These are phyloP conservation scores for Stomorhina lunata DNA, from an alignment of 2,888 invertebrate species.

Conservation along the genomic window DNA sequence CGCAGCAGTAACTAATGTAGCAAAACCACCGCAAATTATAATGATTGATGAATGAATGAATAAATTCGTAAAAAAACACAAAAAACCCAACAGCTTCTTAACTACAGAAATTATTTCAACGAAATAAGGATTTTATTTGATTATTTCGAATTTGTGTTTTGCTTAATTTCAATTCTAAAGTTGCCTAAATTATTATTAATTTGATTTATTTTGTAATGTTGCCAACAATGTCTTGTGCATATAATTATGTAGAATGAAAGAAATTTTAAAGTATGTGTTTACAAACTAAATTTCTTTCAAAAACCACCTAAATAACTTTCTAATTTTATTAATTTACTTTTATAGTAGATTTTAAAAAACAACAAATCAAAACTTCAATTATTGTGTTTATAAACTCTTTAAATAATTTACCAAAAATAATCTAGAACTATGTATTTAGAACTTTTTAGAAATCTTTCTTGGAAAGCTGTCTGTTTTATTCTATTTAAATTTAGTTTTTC, in stretches of 20 bases:
- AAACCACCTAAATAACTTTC: neutral
- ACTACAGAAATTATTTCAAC: constrained; percentile 36
- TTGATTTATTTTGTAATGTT: constrained; percentile 69
- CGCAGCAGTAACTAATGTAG: constrained; percentile 68
- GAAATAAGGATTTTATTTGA: neutral
- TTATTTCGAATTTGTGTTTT: constrained; percentile 36
- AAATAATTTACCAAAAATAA: constrained; percentile 16
- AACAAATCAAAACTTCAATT: constrained; percentile 7
- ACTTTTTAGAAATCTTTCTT: no score
- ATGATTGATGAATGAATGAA: constrained; percentile 75
- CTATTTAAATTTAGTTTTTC: neutral
- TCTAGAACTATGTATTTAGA: no score
- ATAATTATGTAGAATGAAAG: constrained; percentile 59
- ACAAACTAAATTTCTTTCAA: neutral
- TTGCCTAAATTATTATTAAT: constrained; percentile 22
- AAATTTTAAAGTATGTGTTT: neutral
- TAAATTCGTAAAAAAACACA: constrained; percentile 58
- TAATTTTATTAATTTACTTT: constrained; percentile 17
- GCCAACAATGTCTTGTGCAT: constrained; percentile 76
- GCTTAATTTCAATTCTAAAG: constrained; percentile 21
- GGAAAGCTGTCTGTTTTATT: neutral
- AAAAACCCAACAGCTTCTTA: constrained; percentile 52
- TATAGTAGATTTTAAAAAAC: constrained; percentile 26
- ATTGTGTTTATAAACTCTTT: constrained; percentile 7
- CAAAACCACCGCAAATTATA: constrained; percentile 79